phyloP scores from a whole-genome alignment of 2,797 vertebrate genomes.

The Valencia hispanica region DNA sequence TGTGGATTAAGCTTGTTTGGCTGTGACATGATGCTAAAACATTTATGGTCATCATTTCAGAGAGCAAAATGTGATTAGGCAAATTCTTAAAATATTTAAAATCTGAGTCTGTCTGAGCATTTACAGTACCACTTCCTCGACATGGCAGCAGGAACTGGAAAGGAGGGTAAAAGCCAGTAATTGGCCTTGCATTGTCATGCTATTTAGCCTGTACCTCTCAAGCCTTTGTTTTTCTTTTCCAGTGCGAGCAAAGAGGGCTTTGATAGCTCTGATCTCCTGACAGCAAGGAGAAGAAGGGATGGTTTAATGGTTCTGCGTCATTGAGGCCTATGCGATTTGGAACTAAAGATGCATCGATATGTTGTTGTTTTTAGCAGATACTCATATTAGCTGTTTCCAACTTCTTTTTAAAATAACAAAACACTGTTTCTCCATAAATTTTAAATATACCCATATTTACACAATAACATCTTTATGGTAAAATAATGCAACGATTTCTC shows the following conservation, averaged over 20 bases:
- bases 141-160: slow-evolving; percentile 61
- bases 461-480: not conserved
- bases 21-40: slow-evolving; percentile 94
- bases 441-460: not conserved
- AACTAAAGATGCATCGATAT: not conserved
- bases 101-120: slow-evolving; percentile 95
- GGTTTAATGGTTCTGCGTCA: slow-evolving; percentile 20
- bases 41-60: slow-evolving; percentile 95
- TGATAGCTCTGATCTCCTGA: slow-evolving; percentile 46
- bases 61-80: slow-evolving; percentile 97
- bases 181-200: slow-evolving; percentile 91
- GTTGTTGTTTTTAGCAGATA: not conserved
- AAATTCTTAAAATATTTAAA: slow-evolving; percentile 99
- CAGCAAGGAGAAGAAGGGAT: slow-evolving; percentile 38
- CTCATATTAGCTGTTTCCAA: not conserved
- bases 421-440: not conserved
- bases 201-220: slow-evolving; percentile 81
- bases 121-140: slow-evolving; percentile 86
- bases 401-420: not conserved
- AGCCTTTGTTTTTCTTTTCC: slow-evolving; percentile 35
- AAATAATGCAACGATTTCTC: not conserved
- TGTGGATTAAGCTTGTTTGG: slow-evolving; percentile 89
- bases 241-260: slow-evolving; percentile 30
- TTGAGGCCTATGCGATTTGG: slow-evolving; percentile 2
- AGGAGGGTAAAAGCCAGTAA: slow-evolving; percentile 88